A percentile compares a stretch with the other conserved stretches of the same genome.
These are phyloP conservation scores for Tinamus major DNA, from an alignment of 2,797 vertebrate genomes.

Conservation along the genomic window DNA sequence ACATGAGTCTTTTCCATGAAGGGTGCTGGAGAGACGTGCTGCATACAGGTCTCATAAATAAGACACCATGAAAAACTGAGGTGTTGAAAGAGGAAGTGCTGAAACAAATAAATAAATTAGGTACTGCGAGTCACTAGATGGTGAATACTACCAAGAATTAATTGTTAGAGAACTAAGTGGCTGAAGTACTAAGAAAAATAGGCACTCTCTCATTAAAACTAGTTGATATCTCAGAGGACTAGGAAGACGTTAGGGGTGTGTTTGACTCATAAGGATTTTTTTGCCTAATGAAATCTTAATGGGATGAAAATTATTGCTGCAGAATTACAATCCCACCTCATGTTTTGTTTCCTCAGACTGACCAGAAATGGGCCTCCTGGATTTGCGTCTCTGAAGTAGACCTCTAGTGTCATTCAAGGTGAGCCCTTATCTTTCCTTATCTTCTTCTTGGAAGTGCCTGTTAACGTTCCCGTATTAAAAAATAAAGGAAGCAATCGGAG, in stretches of 20 bases:
- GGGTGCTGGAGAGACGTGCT: not conserved
- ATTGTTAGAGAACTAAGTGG: not conserved
- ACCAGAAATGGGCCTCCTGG: too few relatives aligned
- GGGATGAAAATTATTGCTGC: too few relatives aligned
- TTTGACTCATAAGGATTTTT: too few relatives aligned
- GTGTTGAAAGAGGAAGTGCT: not conserved
- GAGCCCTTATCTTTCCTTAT: too few relatives aligned
- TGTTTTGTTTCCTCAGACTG: too few relatives aligned
- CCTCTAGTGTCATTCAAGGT: too few relatives aligned
- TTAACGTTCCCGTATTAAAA: too few relatives aligned
- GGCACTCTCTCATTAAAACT: not conserved
- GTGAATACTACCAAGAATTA: not conserved
- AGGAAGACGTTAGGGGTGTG: not conserved
- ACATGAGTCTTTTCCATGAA: not conserved
- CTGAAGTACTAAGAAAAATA: not conserved
- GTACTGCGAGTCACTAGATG: not conserved
- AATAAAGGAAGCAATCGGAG: too few relatives aligned
- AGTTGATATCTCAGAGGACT: not conserved
- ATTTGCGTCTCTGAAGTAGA: too few relatives aligned
- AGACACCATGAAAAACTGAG: not conserved
- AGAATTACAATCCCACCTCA: too few relatives aligned
- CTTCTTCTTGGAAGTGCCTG: too few relatives aligned
- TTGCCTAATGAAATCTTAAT: too few relatives aligned
- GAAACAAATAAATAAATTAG: constrained; percentile 12
- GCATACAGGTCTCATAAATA: not conserved